Base-by-base conservation (phyloP, 2,888 invertebrate genomes). In the Cerceris ruficornis region DNA sequence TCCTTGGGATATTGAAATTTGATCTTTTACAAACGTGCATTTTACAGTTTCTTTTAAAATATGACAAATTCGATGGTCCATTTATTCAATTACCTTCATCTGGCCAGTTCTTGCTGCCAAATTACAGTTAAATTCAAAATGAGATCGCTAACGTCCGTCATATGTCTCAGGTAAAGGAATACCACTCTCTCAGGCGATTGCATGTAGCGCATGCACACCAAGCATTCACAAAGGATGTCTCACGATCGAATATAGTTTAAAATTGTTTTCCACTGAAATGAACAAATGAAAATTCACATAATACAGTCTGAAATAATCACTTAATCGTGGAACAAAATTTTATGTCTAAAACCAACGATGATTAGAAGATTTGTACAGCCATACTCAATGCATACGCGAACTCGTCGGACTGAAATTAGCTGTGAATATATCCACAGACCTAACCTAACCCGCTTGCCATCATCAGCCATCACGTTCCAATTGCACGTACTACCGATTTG, bases 31-130 rank as follows among this genome's bases (percentile, higher is more conserved):
- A 41, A 54, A 55, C 62, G 70, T 69, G 68, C 41, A 28, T 54
- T 43, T 42, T 42, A 43, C 13, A 15, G 14, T 61, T 61, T 54
- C 17, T 49, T 57, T 59, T 7, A n/a, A 39, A 17, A 9, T 4
- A 39, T 1, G 46, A 69, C 69, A 60, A 50, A 65, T 28, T 59
- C 39, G 15, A 60, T 14, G 11, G 11, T 43, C n/a, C n/a, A 28
- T 15, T 7, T 15, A 14, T 8, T 14, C n/a, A 72, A 77, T 82
- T 86, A 87, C 87, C 87, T 87, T 87, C 87, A 87, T 87, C 62
- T 84, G 86, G 80, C 76, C 59, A 80, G 55, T 65, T 82, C 77
- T 77, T 67, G 71, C 69, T 81, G 82, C 69, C 72, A 58, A 74
- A 77, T 59, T 66, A 55, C 62, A 65, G 52, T 57, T 54, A 61